Conservation (phyloP, 37 sponge, comb jelly and placozoan species). For the Corticium candelabrum region DNA sequence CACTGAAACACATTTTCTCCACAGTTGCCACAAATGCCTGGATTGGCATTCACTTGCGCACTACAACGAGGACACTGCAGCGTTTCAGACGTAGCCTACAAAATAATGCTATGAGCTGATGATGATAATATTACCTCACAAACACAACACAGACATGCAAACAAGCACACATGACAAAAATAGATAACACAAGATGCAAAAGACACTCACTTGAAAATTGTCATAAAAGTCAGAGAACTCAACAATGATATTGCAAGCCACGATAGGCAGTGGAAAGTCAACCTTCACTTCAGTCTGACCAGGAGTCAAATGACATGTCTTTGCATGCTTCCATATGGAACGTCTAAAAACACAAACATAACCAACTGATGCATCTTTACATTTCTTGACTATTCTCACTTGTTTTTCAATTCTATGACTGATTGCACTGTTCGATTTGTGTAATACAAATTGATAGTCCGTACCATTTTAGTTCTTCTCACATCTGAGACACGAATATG, state of each 20-base stretch:
- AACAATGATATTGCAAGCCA: conserved; percentile 73
- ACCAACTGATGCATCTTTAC: too few species aligned
- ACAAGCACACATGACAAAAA: background rate
- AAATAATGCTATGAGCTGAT: too few species aligned
- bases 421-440: conserved; percentile 71
- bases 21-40: conserved; percentile 84
- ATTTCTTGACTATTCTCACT: too few species aligned
- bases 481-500: conserved; percentile 57
- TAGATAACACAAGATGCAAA: background rate
- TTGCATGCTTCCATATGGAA: conserved; percentile 62
- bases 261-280: conserved; percentile 80
- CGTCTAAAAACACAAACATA: conserved; percentile 9
- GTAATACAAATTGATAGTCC: conserved; percentile 79
- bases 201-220: conserved; percentile 56
- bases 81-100: conserved; percentile 63
- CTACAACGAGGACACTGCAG: conserved; percentile 93
- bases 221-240: conserved; percentile 89
- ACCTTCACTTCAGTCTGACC: conserved; percentile 86
- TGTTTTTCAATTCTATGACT: conserved; percentile 88
- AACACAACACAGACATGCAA: conserved; percentile 11
- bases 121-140: too few species aligned
- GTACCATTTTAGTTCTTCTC: conserved; percentile 82
- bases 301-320: conserved; percentile 35
- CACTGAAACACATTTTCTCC: conserved; percentile 96
- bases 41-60: conserved; percentile 76